phyloP scores from a whole-genome alignment of 2,888 invertebrate species.

The Dicranocentrus wangi region DNA sequence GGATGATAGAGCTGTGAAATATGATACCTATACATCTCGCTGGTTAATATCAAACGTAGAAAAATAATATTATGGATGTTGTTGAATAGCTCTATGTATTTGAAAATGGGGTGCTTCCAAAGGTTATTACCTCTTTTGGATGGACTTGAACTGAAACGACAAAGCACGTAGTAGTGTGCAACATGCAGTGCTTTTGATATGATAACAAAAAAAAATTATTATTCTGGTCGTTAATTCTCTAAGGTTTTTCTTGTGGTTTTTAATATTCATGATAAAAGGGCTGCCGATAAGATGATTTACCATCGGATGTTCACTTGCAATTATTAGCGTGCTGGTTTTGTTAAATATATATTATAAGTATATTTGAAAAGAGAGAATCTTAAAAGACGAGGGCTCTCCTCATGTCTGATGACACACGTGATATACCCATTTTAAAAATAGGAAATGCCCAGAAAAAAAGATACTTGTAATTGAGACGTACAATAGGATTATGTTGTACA shows the following conservation, averaged over 20 bases:
- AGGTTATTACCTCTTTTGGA: slow-evolving; percentile 17
- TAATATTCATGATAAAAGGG: slow-evolving; percentile 8
- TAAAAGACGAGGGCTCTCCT: too few relatives aligned
- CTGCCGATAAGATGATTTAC: slow-evolving; percentile 17
- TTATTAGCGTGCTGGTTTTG: too few relatives aligned
- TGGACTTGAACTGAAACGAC: slow-evolving; percentile 7
- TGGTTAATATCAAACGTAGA: background rate
- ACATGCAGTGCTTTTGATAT: background rate
- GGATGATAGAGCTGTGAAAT: slow-evolving; percentile 23
- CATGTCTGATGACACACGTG: too few relatives aligned
- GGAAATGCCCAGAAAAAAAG: background rate
- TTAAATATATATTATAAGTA: too few relatives aligned
- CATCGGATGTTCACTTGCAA: background rate
- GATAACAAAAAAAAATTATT: slow-evolving; percentile 10
- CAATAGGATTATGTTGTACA: background rate
- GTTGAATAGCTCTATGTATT: background rate
- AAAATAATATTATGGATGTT: background rate
- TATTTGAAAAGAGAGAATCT: too few relatives aligned
- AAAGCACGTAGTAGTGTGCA: background rate
- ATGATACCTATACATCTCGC: background rate
- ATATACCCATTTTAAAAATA: too few relatives aligned
- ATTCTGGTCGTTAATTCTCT: slow-evolving; percentile 3
- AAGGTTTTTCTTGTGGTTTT: slow-evolving; percentile 1
- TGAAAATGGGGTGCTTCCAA: background rate
- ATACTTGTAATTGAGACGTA: background rate